A percentile compares a stretch with the other conserved stretches of the same genome.
phyloP scores from a whole-genome alignment of 2,113 vertebrate species.

The Embiotoca jacksoni region DNA sequence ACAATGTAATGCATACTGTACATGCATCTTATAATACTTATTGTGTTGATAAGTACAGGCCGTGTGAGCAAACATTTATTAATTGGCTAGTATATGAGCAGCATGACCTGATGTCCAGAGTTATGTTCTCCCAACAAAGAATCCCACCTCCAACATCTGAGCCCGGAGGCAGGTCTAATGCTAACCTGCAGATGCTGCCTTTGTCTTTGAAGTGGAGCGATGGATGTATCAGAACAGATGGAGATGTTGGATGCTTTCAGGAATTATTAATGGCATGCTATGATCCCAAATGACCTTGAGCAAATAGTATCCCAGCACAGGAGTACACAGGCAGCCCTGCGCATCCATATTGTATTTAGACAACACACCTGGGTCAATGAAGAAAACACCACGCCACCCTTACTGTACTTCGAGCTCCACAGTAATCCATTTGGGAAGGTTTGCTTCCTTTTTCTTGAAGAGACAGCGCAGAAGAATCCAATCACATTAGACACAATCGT shows the following conservation, averaged over 20 bases:
- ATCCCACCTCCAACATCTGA: conserved; percentile 66
- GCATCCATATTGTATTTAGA: conserved; percentile 80
- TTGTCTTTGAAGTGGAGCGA: conserved; percentile 79
- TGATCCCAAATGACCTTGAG: conserved; percentile 87
- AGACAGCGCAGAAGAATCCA: conserved; percentile 44
- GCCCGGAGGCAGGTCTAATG: conserved; percentile 68
- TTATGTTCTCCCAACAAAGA: conserved; percentile 60
- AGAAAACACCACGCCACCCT: conserved; percentile 71
- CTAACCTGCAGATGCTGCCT: conserved; percentile 73
- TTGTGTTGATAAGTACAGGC: conserved; percentile 35
- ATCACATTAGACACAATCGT: conserved; percentile 64
- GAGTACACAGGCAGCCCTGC: conserved; percentile 70
- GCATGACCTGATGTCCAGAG: conserved; percentile 57
- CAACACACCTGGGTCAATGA: conserved; percentile 77
- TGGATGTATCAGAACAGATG: conserved; percentile 77
- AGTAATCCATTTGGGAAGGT: conserved; percentile 59
- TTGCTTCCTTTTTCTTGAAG: conserved; percentile 45
- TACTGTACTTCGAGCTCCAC: conserved; percentile 52
- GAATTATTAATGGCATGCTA: conserved; percentile 84
- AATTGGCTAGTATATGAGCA: conserved; percentile 64
- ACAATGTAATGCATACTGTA: background rate
- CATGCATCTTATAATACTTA: conserved; percentile 35
- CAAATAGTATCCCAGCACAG: conserved; percentile 75
- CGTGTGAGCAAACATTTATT: conserved; percentile 56
- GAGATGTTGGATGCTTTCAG: conserved; percentile 81